phyloP scores from a whole-genome alignment of 2,888 invertebrate genomes.

The Drosophila suboccidentalis region DNA sequence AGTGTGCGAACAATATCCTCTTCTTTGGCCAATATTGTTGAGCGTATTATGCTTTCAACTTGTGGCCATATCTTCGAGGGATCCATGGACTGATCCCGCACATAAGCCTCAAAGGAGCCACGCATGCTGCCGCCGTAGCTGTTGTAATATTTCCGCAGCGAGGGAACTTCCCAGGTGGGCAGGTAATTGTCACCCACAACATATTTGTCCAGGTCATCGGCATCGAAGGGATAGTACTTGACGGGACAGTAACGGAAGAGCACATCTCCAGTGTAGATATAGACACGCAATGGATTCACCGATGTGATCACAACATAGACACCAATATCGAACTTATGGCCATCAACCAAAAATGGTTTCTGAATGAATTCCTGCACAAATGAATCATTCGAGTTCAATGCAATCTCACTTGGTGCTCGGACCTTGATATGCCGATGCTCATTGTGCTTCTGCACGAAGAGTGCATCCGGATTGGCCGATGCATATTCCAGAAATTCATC shows the following conservation, averaged over 20 bases:
- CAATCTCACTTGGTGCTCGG: conserved; percentile 89
- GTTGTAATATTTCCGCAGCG: conserved; percentile 90
- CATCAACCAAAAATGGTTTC: conserved; percentile 95
- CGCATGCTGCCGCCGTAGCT: conserved; percentile 93
- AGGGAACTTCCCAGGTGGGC: conserved; percentile 97
- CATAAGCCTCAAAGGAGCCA: conserved; percentile 93
- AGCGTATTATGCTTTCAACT: conserved; percentile 91
- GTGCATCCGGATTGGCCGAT: conserved; percentile 88
- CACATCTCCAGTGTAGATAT: conserved; percentile 95
- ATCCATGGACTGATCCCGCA: conserved; percentile 89
- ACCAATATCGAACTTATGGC: conserved; percentile 98
- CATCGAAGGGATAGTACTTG: conserved; percentile 96
- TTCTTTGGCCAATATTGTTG: conserved; percentile 90
- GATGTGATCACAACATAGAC: conserved; percentile 97
- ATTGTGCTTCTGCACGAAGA: conserved; percentile 97
- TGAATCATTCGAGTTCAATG: conserved; percentile 89
- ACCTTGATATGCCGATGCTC: conserved; percentile 95
- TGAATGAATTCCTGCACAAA: conserved; percentile 97
- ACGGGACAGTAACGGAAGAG: conserved; percentile 95
- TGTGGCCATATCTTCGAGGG: conserved; percentile 92
- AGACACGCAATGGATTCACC: conserved; percentile 94
- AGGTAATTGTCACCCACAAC: conserved; percentile 97
- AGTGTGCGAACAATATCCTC: conserved; percentile 88
- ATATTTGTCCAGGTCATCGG: conserved; percentile 92
- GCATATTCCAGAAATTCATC: conserved; percentile 90